Base-by-base conservation (phyloP, 92 coral and sea anemone species). In the Porites divaricata region DNA sequence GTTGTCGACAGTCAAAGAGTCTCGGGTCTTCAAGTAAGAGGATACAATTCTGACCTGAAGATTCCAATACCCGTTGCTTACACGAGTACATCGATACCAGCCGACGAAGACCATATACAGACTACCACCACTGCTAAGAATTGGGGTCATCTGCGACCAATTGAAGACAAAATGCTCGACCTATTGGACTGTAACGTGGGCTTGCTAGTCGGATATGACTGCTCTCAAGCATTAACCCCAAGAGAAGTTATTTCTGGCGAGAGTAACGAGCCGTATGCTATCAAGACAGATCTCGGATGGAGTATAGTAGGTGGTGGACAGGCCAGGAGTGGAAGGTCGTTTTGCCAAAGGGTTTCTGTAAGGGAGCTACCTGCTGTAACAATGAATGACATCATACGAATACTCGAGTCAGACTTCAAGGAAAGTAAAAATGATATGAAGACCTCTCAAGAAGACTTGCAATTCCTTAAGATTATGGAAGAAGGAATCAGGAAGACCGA, bases 271-370 rank as follows among this genome's bases (percentile, higher is more conserved):
- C 69, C 70, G 15, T 76, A 76, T 25, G 81, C 53, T 15, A 63
- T 76, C 41, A 76, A 61, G 45, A 12, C 76, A 52, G 52, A 71
- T 71, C 76, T 71, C 22, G 76, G 76, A 13, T 71, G 76, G 76
- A 71, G 76, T 25, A 71, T 71, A 52, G 76, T 71, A 13, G 58
- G 76, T 71, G 76, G 76, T 13, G 45, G 53, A 8, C 23, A 17
- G 0, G 9, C 45, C 35, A 71, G 16, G 76, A 48, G 76, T 71
- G 41, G 41, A 28, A 28, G 41, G 41, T 28, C 41, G 41, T 28
- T 28, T 28, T 28, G 41, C 41, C 41, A 28, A 28, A 28, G 41
- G 41, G 41, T 28, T 28, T 4, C 41, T 28, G 41, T 28, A 28
- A 28, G 41, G 41, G 41, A 2, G 41, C 41, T 28, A 28, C 41